Evolutionary conservation across 1,140 invertebrate genomes (phyloP), one percentile per base, ranked within the genome.

Genomic region (Harpegnathos saltator): DNA sequence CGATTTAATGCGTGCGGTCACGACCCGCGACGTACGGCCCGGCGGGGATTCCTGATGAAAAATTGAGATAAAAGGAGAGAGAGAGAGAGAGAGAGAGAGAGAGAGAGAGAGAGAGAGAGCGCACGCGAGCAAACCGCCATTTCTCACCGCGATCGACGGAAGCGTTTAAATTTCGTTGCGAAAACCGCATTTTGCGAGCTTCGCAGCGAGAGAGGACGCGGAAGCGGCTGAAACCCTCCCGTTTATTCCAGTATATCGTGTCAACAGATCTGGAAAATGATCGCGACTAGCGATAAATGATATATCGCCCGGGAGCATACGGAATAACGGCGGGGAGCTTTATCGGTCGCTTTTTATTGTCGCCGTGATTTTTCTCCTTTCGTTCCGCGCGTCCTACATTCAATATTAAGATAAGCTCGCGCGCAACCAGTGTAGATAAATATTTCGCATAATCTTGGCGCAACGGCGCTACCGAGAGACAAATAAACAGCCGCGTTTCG

Each of bases 1-100:
- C 69, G 66, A 89, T 91, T 88, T 88, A 87, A 86, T 81, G 74
- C 78, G 17, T 33, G 44, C 65, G 62, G 54, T 71, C 82, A 48
- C 72, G 22, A 29, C 29, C 12, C 24, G 14, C 38, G 65, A 44
- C 54, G n/a, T 14, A 22, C 1, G n/a, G 22, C 9, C 19, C 22
- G 4, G 24, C 12, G 50, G 52, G 22, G 17, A 68, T 78, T 38
- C 24, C 26, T 19, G n/a, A 33, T 71, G n/a, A 68, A 85, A 86
- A 68, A 68, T 72, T 26, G 19, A 72, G 52, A 15, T 71, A 50
- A 44, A 80, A 61, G 48, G 29, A n/a, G n/a, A n/a, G n/a, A n/a
- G n/a, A n/a, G n/a, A n/a, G n/a, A n/a, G n/a, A n/a, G n/a, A n/a
- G n/a, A n/a, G n/a, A n/a, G n/a, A n/a, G n/a, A n/a, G n/a, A n/a